Evolutionary conservation across 1,140 invertebrate genomes (phyloP).

Genomic region (Drosophila sechellia): DNA sequence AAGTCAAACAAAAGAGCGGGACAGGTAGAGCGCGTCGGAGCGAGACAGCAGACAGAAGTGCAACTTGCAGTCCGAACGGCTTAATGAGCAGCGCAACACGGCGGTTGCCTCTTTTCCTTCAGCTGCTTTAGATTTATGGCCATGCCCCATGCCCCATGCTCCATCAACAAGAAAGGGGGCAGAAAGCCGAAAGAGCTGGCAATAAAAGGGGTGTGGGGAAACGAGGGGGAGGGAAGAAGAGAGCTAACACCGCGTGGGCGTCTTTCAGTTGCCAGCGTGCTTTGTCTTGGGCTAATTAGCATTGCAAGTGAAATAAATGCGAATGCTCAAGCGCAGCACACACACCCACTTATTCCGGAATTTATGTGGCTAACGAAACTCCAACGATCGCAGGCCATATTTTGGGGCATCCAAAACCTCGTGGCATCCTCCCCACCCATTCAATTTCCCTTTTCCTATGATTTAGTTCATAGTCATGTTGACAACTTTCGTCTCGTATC

Average conservation of each 20-base stretch:
- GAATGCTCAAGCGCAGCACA: slow-evolving; percentile 25
- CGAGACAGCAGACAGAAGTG: slow-evolving; percentile 12
- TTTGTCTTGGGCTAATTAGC: slow-evolving; percentile 62
- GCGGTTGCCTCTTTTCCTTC: slow-evolving; percentile 13
- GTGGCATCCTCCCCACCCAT: no score
- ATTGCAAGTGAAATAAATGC: slow-evolving; percentile 42
- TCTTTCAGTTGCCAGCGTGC: slow-evolving; percentile 7
- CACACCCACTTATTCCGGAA: slow-evolving; percentile 4
- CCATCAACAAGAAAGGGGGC: background rate
- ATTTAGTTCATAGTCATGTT: background rate
- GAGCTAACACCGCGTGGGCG: slow-evolving; percentile 40
- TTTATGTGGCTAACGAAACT: slow-evolving; percentile 9
- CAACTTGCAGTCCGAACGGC: slow-evolving; percentile 44
- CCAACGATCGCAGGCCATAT: background rate
- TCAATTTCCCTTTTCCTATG: no score
- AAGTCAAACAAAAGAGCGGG: slow-evolving; percentile 28
- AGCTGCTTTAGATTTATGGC: slow-evolving; percentile 70
- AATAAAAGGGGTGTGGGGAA: slow-evolving; percentile 1
- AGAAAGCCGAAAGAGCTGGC: background rate
- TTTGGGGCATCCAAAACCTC: background rate
- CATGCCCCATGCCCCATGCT: slow-evolving; percentile 19
- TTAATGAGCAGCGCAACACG: slow-evolving; percentile 58
- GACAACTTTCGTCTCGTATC: background rate
- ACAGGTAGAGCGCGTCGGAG: slow-evolving; percentile 4
- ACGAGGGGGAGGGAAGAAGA: background rate